These are phyloP conservation scores for Gallinago stenura DNA, from an alignment of 2,797 vertebrate species.

Conservation along the genomic window DNA sequence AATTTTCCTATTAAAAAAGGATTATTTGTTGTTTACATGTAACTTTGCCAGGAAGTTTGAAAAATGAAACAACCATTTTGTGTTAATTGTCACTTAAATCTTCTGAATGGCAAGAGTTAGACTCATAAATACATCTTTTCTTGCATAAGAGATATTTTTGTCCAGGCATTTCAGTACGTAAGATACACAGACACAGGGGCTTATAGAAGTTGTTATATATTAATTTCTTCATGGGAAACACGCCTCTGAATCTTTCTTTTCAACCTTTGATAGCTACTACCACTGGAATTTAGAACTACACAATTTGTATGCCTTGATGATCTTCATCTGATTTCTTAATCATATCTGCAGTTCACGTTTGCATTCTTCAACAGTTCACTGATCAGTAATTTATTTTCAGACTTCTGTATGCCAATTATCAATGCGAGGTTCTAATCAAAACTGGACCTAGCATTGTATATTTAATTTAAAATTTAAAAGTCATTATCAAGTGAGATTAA, in stretches of 20 bases:
- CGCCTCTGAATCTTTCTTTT: background rate
- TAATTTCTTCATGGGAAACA: background rate
- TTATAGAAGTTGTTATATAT: background rate
- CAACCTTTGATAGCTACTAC: background rate
- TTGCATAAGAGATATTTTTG: background rate
- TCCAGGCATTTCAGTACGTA: background rate
- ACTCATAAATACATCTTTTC: background rate
- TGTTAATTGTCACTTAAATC: background rate
- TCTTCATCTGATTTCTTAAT: constrained; percentile 51
- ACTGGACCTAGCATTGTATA: constrained; percentile 42
- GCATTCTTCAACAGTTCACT: constrained; percentile 85
- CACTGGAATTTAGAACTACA: background rate
- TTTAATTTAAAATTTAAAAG: constrained; percentile 76
- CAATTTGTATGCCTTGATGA: background rate
- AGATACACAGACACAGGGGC: rapidly evolving
- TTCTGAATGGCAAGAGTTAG: background rate
- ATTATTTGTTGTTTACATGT: background rate
- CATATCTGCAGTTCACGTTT: constrained; percentile 79
- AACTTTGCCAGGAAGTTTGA: background rate
- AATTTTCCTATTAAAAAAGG: background rate
- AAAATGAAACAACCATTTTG: background rate
- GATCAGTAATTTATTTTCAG: constrained; percentile 90
- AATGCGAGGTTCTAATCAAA: constrained; percentile 85
- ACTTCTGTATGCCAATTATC: constrained; percentile 86
- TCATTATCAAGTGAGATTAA: constrained; percentile 67